phyloP scores from a whole-genome alignment of 2,888 invertebrate species.

The Sericinus montela region DNA sequence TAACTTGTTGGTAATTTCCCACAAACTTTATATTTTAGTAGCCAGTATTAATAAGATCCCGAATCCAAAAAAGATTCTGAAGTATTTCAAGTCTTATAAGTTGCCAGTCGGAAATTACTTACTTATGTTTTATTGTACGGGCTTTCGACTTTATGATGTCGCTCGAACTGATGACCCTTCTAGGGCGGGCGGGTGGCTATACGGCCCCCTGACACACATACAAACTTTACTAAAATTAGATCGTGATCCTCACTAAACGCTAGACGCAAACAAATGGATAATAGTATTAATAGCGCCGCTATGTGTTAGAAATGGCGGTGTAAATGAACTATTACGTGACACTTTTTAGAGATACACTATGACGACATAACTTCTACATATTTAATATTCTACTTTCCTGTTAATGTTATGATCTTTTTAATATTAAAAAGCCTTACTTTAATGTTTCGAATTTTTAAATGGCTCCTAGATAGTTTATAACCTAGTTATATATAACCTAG shows the following conservation, averaged over 20 bases:
- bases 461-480: no score
- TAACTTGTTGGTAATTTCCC: no score
- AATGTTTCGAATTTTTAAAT: no score
- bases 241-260: constrained; percentile 62
- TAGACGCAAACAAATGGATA: constrained; percentile 62
- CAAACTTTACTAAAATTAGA: constrained; percentile 69
- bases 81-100: constrained; percentile 4
- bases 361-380: background rate
- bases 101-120: background rate
- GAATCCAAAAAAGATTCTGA: background rate
- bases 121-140: constrained; percentile 10
- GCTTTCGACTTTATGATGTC: constrained; percentile 1
- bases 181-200: constrained; percentile 57
- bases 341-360: constrained; percentile 2
- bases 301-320: constrained; percentile 43
- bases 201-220: constrained; percentile 75
- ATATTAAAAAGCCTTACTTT: no score
- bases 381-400: no score
- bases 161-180: constrained; percentile 56
- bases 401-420: no score
- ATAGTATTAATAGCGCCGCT: constrained; percentile 52
- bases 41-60: no score
- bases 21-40: no score
- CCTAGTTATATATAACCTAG: no score
- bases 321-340: constrained; percentile 43